Evolutionary conservation across 2,797 vertebrate genomes (phyloP).

Genomic region (Tragelaphus oryx): DNA sequence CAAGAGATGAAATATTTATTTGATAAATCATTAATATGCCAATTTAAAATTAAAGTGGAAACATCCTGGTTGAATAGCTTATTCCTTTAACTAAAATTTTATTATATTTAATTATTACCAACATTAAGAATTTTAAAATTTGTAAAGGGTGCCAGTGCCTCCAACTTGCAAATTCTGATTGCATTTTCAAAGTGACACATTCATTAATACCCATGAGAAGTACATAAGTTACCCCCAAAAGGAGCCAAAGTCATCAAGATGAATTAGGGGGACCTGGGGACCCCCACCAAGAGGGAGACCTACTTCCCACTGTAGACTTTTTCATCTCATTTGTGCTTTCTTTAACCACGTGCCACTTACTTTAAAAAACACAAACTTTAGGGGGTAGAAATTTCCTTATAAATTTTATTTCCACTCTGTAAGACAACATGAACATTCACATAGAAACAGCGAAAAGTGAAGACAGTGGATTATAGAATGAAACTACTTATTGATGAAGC

Average conservation of each 20-base stretch:
- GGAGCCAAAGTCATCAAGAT: background rate
- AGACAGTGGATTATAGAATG: background rate
- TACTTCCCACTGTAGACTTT: background rate
- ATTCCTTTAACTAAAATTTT: background rate
- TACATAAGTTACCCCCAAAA: background rate
- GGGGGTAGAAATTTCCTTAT: background rate
- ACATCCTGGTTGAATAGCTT: conserved; percentile 4
- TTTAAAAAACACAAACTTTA: background rate
- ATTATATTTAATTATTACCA: background rate
- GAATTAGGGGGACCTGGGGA: background rate
- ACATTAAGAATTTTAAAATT: background rate
- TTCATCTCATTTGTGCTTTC: background rate
- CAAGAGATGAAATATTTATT: background rate
- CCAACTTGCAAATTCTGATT: background rate
- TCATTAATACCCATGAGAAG: background rate
- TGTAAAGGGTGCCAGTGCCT: background rate
- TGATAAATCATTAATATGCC: background rate
- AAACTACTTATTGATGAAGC: background rate
- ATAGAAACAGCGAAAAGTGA: background rate
- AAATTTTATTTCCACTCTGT: background rate
- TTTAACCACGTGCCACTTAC: background rate
- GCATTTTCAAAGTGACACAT: conserved; percentile 3
- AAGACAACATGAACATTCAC: background rate
- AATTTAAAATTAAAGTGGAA: conserved; percentile 26
- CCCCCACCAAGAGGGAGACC: background rate